Base-by-base conservation (phyloP, 2,888 invertebrate species). In the Drosophila mulleri region DNA sequence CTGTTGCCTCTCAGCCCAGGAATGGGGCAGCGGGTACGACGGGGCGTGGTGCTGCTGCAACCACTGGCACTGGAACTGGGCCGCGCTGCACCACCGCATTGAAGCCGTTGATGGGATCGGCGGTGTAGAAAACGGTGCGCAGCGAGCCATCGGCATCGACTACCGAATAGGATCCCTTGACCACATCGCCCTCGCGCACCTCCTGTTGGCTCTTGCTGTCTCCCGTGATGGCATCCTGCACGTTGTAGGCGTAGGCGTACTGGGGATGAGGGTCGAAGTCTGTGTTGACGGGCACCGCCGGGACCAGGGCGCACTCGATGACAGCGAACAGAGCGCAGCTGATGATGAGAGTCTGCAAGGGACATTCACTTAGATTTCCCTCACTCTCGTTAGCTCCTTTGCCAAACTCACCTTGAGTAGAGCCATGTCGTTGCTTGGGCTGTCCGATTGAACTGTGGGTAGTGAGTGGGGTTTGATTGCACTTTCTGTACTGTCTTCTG, bases 61-160 rank as follows among this genome's bases (percentile, higher is more conserved):
- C 69, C 12, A 57, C 62, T 2, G 90, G 83, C 11, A 84, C 79
- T 44, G 56, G 44, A 18, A 91, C 79, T 2, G 95, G 95, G 61
- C 94, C 94, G 88, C 94, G 95, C 92, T 95, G 95, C 0, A 96
- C 95, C 41, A 93, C 87, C 47, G 93, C 93, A 82, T 92, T 92
- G 80, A 92, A 92, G 44, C 92, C 92, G 59, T 92, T 91, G n/a
- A 91, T 82, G 63, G 91, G 88, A 82, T 93, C 92, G 39, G 92
- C 92, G 4, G 92, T 91, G 72, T 93, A 93, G 67, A 92, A 91
- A 20, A 93, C 92, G 14, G 87, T 92, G 35, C 92, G 90, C 67
- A 91, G 81, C 14, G 85, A 89, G 9, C 93, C 93, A 77, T 93
- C 93, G 54, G 93, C 90, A 82, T 93, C 93, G n/a, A 89, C 81